Evolutionary conservation across 2,797 vertebrate species (phyloP).

Genomic region (Apodemus agrarius): DNA sequence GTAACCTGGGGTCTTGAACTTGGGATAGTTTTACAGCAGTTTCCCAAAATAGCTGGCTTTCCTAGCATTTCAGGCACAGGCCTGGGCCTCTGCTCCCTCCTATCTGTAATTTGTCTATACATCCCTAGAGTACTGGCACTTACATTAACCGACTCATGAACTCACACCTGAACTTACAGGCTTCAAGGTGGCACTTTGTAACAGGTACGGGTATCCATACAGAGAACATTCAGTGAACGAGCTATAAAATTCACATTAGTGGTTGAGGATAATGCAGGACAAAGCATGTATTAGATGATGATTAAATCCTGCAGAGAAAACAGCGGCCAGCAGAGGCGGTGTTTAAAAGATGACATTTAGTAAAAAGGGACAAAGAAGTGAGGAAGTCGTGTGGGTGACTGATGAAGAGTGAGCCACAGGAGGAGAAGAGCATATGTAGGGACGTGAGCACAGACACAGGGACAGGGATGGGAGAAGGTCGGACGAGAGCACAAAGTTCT

Average conservation of each 20-base stretch:
- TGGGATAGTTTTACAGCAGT: neutral
- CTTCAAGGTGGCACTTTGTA: conserved; percentile 8
- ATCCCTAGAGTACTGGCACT: neutral
- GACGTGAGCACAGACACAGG: neutral
- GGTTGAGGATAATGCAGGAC: neutral
- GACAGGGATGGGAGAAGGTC: neutral
- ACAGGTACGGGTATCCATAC: neutral
- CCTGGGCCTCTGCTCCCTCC: neutral
- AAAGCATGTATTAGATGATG: neutral
- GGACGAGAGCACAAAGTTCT: neutral
- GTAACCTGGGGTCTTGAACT: neutral
- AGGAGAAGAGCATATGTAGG: neutral
- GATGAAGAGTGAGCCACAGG: neutral
- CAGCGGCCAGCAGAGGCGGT: neutral
- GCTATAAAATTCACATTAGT: conserved; percentile 11
- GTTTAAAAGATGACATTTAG: conserved; percentile 7
- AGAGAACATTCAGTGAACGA: neutral
- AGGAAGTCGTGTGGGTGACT: neutral
- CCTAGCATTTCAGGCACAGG: neutral
- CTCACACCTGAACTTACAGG: neutral
- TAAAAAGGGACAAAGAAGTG: neutral
- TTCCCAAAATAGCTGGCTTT: neutral
- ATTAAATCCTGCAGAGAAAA: conserved; percentile 28
- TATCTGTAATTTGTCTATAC: neutral
- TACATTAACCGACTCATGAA: neutral